Conservation (phyloP, 2,797 vertebrate genomes). For the Phyllotis vaccarum region DNA sequence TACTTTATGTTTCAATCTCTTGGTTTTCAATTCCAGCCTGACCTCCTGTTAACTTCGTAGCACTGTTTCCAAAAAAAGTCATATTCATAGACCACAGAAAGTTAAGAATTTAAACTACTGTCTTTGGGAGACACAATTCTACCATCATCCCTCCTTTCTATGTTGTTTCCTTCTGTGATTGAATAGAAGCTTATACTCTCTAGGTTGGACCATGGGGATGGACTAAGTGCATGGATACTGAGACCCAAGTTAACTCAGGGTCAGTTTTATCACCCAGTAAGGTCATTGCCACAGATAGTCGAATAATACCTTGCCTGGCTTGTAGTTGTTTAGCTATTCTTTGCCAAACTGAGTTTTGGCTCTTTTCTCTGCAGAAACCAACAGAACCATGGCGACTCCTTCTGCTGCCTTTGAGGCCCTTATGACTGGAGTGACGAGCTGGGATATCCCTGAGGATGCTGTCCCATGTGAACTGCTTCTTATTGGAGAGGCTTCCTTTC, state of each 20-base stretch:
- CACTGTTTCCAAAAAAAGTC: conserved; percentile 18
- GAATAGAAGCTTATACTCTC: neutral
- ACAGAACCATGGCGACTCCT: conserved; percentile 80
- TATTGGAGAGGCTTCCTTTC: conserved; percentile 85
- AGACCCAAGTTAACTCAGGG: neutral
- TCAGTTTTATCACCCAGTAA: fast-evolving
- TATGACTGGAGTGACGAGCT: conserved; percentile 81
- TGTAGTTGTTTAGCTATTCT: neutral
- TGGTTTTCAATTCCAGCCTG: neutral
- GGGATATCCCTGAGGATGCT: conserved; percentile 84
- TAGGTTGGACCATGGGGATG: neutral
- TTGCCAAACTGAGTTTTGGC: conserved; percentile 6
- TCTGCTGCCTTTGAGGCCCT: conserved; percentile 83
- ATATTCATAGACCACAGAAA: neutral
- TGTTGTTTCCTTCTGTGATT: neutral
- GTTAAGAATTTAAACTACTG: neutral
- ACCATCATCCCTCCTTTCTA: neutral
- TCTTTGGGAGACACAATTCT: neutral
- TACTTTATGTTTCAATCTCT: neutral
- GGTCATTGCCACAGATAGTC: neutral
- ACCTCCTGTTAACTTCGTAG: neutral
- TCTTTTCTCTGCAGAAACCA: conserved; percentile 43
- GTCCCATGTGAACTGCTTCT: conserved; percentile 88
- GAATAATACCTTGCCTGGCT: neutral
- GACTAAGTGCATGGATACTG: fast-evolving